A percentile compares a stretch with the other conserved stretches of the same genome.
Conservation (phyloP, 2,888 invertebrate species). For the Tuta absoluta region DNA sequence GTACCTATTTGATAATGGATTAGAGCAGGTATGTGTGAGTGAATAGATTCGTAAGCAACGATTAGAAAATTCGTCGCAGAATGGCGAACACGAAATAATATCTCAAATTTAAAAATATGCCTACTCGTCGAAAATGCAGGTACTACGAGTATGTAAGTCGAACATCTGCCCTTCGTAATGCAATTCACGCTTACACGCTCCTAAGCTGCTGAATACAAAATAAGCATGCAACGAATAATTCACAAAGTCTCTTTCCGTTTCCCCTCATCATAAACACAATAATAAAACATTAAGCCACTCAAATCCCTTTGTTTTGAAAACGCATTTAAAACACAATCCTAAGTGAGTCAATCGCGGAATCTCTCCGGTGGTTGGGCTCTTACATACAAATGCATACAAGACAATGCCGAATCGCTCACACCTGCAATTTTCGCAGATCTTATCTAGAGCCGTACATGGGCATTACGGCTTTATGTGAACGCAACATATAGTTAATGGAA, state of each 20-base stretch:
- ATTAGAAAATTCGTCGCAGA: too few species aligned
- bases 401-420: conserved; percentile 31
- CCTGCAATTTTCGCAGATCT: conserved; percentile 54
- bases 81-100: too few species aligned
- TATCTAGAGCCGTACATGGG: conserved; percentile 53
- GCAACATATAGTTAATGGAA: conserved; percentile 33
- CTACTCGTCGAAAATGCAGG: not conserved
- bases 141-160: too few species aligned
- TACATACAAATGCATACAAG: conserved; percentile 20
- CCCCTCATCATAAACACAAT: conserved; percentile 10
- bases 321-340: conserved; percentile 18
- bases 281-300: conserved; percentile 16
- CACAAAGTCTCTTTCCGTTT: not conserved
- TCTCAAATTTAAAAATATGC: too few species aligned
- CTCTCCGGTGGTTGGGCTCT: conserved; percentile 22
- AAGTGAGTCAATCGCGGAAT: conserved; percentile 20
- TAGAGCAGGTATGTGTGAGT: too few species aligned
- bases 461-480: conserved; percentile 29
- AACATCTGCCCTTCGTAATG: not conserved
- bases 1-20: too few species aligned
- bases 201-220: not conserved
- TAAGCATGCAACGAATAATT: not conserved
- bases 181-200: not conserved
- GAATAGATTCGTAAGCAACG: too few species aligned
- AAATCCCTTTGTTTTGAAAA: conserved; percentile 18